These are phyloP conservation scores for Pycnonotus jocosus DNA, from an alignment of 2,113 vertebrate genomes.

Conservation along the genomic window DNA sequence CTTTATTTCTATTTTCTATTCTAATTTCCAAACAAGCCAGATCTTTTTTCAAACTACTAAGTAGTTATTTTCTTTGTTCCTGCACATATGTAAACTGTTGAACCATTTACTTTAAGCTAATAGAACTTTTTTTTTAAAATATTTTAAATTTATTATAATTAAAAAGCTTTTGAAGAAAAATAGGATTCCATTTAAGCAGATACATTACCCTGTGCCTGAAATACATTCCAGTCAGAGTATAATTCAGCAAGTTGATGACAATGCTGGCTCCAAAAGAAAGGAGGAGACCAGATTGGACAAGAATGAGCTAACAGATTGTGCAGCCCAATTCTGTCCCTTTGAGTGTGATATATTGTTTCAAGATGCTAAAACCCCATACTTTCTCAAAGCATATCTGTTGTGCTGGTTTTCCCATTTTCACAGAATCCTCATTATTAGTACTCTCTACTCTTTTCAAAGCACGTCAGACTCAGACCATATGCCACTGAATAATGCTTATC, in stretches of 20 bases:
- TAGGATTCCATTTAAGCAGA: conserved; percentile 83
- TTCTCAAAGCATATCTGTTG: conserved; percentile 79
- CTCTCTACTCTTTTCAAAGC: conserved; percentile 81
- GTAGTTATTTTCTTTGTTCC: conserved; percentile 50
- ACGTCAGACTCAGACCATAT: conserved; percentile 82
- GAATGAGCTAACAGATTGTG: conserved; percentile 84
- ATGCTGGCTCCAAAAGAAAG: conserved; percentile 83
- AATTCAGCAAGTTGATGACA: conserved; percentile 83
- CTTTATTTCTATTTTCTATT: too few species aligned
- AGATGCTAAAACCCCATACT: conserved; percentile 80
- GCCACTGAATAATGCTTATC: conserved; percentile 80
- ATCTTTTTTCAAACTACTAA: conserved; percentile 40
- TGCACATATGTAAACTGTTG: conserved; percentile 75
- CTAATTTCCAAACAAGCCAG: conserved; percentile 20
- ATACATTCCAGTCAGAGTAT: conserved; percentile 82
- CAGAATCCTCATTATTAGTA: conserved; percentile 83
- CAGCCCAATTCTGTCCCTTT: conserved; percentile 79
- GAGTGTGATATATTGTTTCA: conserved; percentile 86
- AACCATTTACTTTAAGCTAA: conserved; percentile 75
- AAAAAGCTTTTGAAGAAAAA: conserved; percentile 80
- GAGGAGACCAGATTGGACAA: conserved; percentile 83
- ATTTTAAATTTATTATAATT: conserved; percentile 79
- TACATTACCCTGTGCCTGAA: conserved; percentile 79
- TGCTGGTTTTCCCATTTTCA: conserved; percentile 80
- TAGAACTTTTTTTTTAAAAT: conserved; percentile 63